Evolutionary conservation across 2,113 vertebrate genomes (phyloP), one percentile per base, ranked within the genome.

Genomic region (Oncorhynchus gorbuscha): DNA sequence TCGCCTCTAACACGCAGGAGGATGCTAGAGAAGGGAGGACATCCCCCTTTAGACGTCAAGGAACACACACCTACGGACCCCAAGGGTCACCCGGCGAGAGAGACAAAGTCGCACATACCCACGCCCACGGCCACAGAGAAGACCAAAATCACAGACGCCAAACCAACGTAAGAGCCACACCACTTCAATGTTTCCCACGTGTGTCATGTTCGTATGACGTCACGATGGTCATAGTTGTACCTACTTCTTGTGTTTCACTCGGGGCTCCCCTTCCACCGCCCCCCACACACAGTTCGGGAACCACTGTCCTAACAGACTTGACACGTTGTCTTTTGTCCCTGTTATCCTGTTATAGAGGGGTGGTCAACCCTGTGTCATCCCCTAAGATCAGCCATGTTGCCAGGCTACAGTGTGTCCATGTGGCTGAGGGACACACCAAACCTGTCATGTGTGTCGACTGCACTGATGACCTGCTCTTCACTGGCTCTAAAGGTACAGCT

Each of bases 401-500:
- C 39, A 92, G 90, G 0, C 92, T 99, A 28, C 95, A 97, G 86
- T 98, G 98, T 75, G 85, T 95, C 32, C 93, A 95, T 18, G 88
- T 95, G 73, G 97, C 98, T 3, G 97, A 99, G 91, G 98, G 98
- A 1, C 98, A 99, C 67, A 95, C 93, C 13, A 99, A 99, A 76
- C 95, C 97, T 12, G 94, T 99, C 58, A 94, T 98, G 61, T 97
- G 97, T 51, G 94, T 99, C 18, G 98, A 99, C 75, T 94, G 95
- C 77, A 99, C 98, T 0, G 96, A 99, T 59, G 98, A 99, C 86
- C 95, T 99, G 68, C 96, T 99, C 48, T 99, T 99, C 84, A 99
- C 98, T 4, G 98, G 98, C 69, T 98, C 98, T 48, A 99, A 99
- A 95, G 98, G 98, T 98, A 5, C 58, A 49, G 64, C 68, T 28